Base-by-base conservation (phyloP, 2,113 vertebrate species). In the Gorsachius goisagi region DNA sequence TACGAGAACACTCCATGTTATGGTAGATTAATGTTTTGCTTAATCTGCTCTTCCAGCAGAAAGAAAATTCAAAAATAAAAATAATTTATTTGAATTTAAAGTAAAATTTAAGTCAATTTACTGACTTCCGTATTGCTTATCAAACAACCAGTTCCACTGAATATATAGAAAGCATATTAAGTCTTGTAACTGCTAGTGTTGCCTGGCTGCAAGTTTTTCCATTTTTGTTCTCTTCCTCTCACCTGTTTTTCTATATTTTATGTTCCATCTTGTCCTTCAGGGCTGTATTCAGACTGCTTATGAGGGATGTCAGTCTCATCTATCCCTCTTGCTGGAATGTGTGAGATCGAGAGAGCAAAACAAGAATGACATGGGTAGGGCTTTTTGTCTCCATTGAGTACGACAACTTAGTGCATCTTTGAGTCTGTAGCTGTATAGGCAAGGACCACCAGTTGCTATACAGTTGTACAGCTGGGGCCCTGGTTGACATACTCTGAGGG, bases 211-310 rank as follows among this genome's bases (percentile, higher is more conserved):
- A 78, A 75, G 73, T 30, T 11, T 56, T 30, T 66, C 44, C 4
- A 10, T 5, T 71, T 59, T 86, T 83, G 11, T 77, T 69, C 21
- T 77, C 8, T 32, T 74, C 6, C 35, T 75, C 41, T 75, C 33
- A 81, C 35, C n/a, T 76, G 10, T 22, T 85, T 82, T 58, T 13
- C 9, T 76, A 5, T 15, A 59, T 26, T 68, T 67, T 72, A 1
- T 66, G 24, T 64, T 87, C 58, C 16, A 26, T 15, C 13, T 78
- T 89, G 39, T 95, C 69, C 73, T 90, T 89, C 84, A 78, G 55
- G 47, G 20, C 66, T 77, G 6, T 59, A 33, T 72, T 92, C 58
- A 87, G 30, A 15, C 41, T 75, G 23, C 39, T 92, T 69, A 45
- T 5, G 28, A 37, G 35, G 18, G 26, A 28, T 41, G 1, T 83